Percentiles rank a stretch among this genome's conserved stretches.
Conservation (phyloP, 2,888 invertebrate species). For the Pristionchus exspectatus region DNA sequence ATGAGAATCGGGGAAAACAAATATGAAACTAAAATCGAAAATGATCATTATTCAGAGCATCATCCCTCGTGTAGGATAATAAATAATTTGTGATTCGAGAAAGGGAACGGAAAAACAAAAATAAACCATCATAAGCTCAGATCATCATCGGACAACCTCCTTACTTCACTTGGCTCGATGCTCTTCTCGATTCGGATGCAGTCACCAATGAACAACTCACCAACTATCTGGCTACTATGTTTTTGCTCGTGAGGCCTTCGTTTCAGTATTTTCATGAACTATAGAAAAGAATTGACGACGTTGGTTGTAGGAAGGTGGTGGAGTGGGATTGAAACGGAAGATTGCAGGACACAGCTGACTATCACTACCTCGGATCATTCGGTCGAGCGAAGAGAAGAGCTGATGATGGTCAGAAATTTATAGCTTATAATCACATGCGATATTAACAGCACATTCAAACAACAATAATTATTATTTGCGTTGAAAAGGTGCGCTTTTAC, state of each 20-base stretch:
- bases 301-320: background rate
- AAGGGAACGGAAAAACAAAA: too few species aligned
- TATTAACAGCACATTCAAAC: too few species aligned
- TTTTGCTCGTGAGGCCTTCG: constrained; percentile 51
- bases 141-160: constrained; percentile 70
- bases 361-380: constrained; percentile 28
- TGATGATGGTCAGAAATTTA: constrained; percentile 6
- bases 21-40: background rate
- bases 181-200: constrained; percentile 63
- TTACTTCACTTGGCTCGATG: constrained; percentile 71
- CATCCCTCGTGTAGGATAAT: background rate
- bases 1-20: background rate
- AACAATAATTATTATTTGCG: too few species aligned
- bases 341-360: constrained; percentile 47
- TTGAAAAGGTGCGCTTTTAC: too few species aligned
- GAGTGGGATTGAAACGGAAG: background rate
- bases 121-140: constrained; percentile 36
- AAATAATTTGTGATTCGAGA: too few species aligned
- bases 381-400: background rate
- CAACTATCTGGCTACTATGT: constrained; percentile 69
- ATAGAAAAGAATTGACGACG: too few species aligned
- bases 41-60: too few species aligned
- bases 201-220: constrained; percentile 61
- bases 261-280: background rate
- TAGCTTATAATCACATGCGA: too few species aligned